phyloP scores from a whole-genome alignment of 2,888 invertebrate species.

The Synanthedon formicaeformis region DNA sequence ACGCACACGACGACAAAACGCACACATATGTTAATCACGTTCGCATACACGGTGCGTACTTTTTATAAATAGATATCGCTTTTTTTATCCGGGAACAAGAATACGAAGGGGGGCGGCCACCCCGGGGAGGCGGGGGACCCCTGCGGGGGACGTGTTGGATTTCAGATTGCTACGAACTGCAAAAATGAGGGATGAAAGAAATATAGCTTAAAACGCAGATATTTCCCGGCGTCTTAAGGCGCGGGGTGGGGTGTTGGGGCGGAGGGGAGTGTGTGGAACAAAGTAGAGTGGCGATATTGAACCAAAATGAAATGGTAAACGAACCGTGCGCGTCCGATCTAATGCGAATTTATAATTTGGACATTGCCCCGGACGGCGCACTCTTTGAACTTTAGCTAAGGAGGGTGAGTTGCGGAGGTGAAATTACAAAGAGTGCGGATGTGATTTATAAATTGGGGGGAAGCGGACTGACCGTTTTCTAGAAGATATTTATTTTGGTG shows the following conservation, averaged over 20 bases:
- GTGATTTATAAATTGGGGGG: slow-evolving; percentile 61
- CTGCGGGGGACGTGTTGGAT: slow-evolving; percentile 70
- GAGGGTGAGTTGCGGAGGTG: slow-evolving; percentile 47
- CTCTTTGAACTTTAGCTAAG: slow-evolving; percentile 57
- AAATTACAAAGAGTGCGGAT: slow-evolving; percentile 60
- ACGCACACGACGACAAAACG: slow-evolving; percentile 33
- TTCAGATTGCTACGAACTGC: slow-evolving; percentile 73
- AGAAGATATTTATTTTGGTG: slow-evolving; percentile 35
- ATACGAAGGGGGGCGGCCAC: slow-evolving; percentile 57
- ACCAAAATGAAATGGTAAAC: slow-evolving; percentile 71
- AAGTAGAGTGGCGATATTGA: slow-evolving; percentile 71
- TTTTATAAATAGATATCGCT: slow-evolving; percentile 71
- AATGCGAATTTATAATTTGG: slow-evolving; percentile 72
- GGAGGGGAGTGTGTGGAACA: slow-evolving; percentile 66
- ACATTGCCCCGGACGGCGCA: slow-evolving; percentile 58
- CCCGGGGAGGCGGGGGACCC: slow-evolving; percentile 47
- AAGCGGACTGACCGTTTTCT: slow-evolving; percentile 33
- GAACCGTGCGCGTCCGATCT: slow-evolving; percentile 71
- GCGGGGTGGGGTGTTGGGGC: slow-evolving; percentile 38
- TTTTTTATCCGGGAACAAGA: slow-evolving; percentile 70
- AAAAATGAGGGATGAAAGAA: slow-evolving; percentile 74
- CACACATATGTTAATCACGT: slow-evolving; percentile 48
- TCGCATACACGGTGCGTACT: slow-evolving; percentile 54
- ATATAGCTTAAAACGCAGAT: slow-evolving; percentile 73
- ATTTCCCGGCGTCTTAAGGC: slow-evolving; percentile 70